These are phyloP conservation scores for Escarpia spicata DNA, from an alignment of 2,888 invertebrate species.

Conservation along the genomic window DNA sequence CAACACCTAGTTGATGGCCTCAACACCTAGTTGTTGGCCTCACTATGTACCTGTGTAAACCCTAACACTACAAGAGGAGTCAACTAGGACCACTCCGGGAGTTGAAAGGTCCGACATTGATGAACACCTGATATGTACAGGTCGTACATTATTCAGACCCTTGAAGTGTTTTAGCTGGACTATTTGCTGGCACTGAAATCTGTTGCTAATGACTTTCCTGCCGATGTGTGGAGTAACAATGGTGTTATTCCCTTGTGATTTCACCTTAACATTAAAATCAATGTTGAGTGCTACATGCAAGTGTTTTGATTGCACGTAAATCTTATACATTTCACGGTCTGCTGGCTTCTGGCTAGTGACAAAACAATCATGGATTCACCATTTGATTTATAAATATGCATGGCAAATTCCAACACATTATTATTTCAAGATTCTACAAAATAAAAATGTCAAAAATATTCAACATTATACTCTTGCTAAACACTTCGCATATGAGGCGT, in stretches of 20 bases:
- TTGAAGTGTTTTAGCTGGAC: neutral
- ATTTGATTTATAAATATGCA: neutral
- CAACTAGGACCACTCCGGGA: neutral
- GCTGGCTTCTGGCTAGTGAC: neutral
- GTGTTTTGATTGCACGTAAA: neutral
- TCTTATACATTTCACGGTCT: neutral
- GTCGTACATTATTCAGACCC: neutral
- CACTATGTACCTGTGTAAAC: neutral
- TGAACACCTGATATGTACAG: neutral
- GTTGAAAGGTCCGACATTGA: neutral
- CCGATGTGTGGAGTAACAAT: neutral
- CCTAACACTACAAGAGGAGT: neutral
- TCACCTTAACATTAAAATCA: neutral
- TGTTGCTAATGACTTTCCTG: neutral
- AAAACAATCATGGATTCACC: neutral
- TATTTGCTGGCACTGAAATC: neutral
- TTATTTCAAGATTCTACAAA: neutral
- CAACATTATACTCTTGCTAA: no score
- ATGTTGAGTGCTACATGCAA: constrained; percentile 1
- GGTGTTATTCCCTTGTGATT: neutral
- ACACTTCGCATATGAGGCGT: no score
- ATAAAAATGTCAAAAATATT: no score
- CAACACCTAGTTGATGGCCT: no score
- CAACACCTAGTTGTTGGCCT: neutral
- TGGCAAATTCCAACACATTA: neutral